Conservation (phyloP, 2,113 vertebrate species). For the Triplophysa tibetana region DNA sequence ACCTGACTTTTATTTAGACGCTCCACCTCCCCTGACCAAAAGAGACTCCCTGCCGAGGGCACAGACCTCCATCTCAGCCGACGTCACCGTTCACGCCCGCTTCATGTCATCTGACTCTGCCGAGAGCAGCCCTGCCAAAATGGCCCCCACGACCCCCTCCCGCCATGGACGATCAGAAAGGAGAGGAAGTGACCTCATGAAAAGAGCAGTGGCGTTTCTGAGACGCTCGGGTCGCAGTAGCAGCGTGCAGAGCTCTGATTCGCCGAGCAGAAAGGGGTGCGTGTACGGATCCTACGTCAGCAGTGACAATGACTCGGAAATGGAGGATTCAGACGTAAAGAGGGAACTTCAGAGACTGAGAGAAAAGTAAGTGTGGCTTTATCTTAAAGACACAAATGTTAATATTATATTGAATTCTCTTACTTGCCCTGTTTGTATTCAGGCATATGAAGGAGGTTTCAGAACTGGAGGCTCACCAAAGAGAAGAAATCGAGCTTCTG, state of each 20-base stretch:
- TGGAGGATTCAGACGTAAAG: constrained; percentile 93
- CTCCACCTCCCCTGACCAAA: constrained; percentile 79
- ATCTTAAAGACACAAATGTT: no score
- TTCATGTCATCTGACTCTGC: constrained; percentile 91
- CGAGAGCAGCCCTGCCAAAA: constrained; percentile 75
- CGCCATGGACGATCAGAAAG: constrained; percentile 72
- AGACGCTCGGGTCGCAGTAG: constrained; percentile 82
- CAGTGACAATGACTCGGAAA: constrained; percentile 96
- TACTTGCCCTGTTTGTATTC: constrained; percentile 8
- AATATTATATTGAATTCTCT: neutral
- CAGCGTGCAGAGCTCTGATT: constrained; percentile 80
- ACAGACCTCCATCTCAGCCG: constrained; percentile 78
- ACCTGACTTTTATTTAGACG: constrained; percentile 89
- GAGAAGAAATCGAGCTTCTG: constrained; percentile 90
- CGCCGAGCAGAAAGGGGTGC: constrained; percentile 75
- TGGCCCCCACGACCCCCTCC: constrained; percentile 64
- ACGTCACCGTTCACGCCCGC: constrained; percentile 66
- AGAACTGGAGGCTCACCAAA: constrained; percentile 92
- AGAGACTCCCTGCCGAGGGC: constrained; percentile 74
- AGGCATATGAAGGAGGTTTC: constrained; percentile 96
- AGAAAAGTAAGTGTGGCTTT: constrained; percentile 84
- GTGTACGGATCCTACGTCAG: constrained; percentile 90
- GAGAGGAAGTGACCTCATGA: constrained; percentile 83
- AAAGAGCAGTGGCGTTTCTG: constrained; percentile 88
- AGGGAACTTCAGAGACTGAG: constrained; percentile 88